These are phyloP conservation scores for Epizoanthus rinbou DNA, from an alignment of 92 coral and sea anemone genomes.

Conservation along the genomic window DNA sequence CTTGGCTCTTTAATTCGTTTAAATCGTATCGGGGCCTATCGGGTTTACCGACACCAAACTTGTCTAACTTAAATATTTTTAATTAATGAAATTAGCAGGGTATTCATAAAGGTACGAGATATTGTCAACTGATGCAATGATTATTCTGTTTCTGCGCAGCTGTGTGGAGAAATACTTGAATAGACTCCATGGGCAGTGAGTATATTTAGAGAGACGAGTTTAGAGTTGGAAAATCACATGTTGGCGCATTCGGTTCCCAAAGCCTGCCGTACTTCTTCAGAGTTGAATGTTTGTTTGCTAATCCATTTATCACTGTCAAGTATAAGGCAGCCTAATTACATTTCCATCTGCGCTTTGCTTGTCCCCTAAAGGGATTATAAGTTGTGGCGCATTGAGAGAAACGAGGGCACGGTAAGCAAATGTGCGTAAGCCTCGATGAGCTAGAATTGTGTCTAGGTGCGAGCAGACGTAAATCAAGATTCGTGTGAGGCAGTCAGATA, in stretches of 20 bases:
- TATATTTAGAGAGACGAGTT: neutral
- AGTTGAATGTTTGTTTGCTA: slow-evolving; percentile 47
- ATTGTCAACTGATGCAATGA: neutral
- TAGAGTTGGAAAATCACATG: neutral
- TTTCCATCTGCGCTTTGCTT: slow-evolving; percentile 33
- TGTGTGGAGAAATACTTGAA: slow-evolving; percentile 1
- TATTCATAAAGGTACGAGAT: slow-evolving; percentile 21
- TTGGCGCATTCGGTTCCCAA: neutral
- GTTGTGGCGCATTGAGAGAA: slow-evolving; percentile 29
- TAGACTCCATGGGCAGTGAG: neutral
- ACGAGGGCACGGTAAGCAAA: slow-evolving; percentile 32
- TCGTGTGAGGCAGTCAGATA: slow-evolving; percentile 6
- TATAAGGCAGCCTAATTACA: slow-evolving; percentile 35
- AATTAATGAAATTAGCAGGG: slow-evolving; percentile 68
- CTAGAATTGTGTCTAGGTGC: neutral
- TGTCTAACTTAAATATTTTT: slow-evolving; percentile 39
- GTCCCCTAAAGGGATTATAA: slow-evolving; percentile 40
- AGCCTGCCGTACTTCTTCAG: slow-evolving; percentile 10
- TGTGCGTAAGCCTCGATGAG: slow-evolving; percentile 40
- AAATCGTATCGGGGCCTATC: slow-evolving; percentile 27
- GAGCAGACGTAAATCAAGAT: slow-evolving; percentile 5
- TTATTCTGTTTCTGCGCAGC: neutral
- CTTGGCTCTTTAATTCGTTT: slow-evolving; percentile 2
- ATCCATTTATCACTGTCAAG: slow-evolving; percentile 50
- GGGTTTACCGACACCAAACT: slow-evolving; percentile 4